A percentile compares a stretch with the other conserved stretches of the same genome.
Evolutionary conservation across 2,113 vertebrate species (phyloP).

Genomic region (Lepus americanus): DNA sequence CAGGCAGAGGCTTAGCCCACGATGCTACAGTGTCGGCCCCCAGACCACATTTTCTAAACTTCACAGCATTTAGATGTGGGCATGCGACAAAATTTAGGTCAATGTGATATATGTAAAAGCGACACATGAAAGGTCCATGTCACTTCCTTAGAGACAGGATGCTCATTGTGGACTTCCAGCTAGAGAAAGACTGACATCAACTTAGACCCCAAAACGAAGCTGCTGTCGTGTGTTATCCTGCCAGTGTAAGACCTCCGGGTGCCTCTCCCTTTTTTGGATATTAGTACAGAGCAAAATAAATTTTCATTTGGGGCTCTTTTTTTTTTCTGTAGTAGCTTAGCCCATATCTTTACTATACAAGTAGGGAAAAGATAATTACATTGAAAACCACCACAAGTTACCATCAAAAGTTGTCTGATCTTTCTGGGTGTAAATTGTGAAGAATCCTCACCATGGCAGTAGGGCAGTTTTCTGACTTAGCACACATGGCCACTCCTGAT

Average conservation of each 20-base stretch:
- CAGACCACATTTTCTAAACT: constrained; percentile 41
- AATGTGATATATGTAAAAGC: neutral
- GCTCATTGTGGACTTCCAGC: neutral
- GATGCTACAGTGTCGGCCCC: too few species aligned
- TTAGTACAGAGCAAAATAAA: constrained; percentile 33
- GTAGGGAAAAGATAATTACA: neutral
- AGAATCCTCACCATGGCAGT: neutral
- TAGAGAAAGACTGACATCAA: neutral
- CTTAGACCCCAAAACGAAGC: neutral
- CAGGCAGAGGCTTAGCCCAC: too few species aligned
- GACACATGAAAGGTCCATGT: neutral
- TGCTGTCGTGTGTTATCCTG: neutral
- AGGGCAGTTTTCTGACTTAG: neutral
- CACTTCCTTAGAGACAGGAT: neutral
- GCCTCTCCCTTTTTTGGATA: neutral
- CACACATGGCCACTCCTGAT: neutral
- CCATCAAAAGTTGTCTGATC: neutral
- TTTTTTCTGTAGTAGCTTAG: neutral
- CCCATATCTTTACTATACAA: neutral
- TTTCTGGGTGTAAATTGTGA: neutral
- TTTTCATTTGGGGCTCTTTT: neutral
- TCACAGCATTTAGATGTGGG: neutral
- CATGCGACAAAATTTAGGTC: neutral
- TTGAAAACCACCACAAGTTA: neutral
- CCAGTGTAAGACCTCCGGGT: neutral